Evolutionary conservation across 2,797 vertebrate species (phyloP), one percentile per base, ranked within the genome.

Genomic region (Neosalanx taihuensis): DNA sequence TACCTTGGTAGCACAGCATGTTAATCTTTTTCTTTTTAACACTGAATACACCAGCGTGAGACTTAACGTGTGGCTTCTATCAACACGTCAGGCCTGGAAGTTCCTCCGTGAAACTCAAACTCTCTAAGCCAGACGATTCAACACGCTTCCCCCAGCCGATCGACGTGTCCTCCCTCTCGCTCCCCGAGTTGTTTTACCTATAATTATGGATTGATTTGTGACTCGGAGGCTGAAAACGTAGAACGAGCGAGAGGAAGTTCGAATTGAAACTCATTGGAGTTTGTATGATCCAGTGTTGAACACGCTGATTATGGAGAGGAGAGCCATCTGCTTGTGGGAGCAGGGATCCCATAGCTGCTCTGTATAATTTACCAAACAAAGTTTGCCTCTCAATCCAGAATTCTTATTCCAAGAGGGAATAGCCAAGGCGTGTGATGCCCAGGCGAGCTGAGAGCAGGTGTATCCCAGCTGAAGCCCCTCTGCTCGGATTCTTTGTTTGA

Each of bases 211-310:
- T 89, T 88, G 87, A 91, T 89, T 87, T 84, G 85, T 78, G 80
- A 87, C 86, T 85, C 79, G 61, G 75, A 84, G 84, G 79, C 77
- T 83, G 81, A 76, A 3, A n/a, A 18, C 82, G 82, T 81, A 71
- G 87, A 86, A 78, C 63, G 77, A 82, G 75, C 31, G 76, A 83
- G 81, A 76, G 69, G 90, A 92, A 92, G 87, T 89, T 92, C 85
- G 83, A 83, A 84, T 89, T 91, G 83, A 91, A 91, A 91, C 88
- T 92, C 87, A 90, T 91, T 91, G 90, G 92, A 93, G 90, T 92
- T 92, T 88, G 82, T 83, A 87, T 89, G 82, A 91, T 87, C 84
- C 84, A 86, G 83, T 90, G 87, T 91, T 92, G 87, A 89, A 88
- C 78, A 75, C 81, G 78, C 82, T 85, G 88, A 91, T 91, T 86